These are phyloP conservation scores for Hypsibius dujardini DNA, from an alignment of 1,140 invertebrate species.

Conservation along the genomic window DNA sequence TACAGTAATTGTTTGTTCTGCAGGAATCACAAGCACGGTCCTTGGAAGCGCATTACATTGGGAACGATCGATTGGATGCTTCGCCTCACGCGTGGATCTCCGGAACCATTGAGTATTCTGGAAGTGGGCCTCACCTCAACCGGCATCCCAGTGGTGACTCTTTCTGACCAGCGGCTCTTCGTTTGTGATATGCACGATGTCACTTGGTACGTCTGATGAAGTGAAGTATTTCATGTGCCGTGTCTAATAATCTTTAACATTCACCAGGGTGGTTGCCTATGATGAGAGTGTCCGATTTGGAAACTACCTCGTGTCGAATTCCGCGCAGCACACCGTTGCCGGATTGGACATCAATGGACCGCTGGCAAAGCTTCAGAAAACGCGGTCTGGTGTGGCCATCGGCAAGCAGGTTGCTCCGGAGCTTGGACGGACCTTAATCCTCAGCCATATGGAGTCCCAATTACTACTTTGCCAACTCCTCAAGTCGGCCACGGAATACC, in stretches of 20 bases:
- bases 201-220: background rate
- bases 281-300: background rate
- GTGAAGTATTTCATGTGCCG: background rate
- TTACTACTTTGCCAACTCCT: background rate
- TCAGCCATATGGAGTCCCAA: constrained; percentile 12
- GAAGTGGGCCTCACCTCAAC: background rate
- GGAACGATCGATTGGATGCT: constrained; percentile 3
- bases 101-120: background rate
- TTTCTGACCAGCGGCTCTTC: background rate
- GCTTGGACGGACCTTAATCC: background rate
- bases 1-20: background rate
- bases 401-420: background rate
- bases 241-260: background rate
- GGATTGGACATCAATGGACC: background rate
- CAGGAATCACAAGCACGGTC: background rate
- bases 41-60: background rate
- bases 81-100: background rate
- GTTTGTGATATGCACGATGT: background rate
- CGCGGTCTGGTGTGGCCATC: background rate
- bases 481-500: constrained; percentile 8
- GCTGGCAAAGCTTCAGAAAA: background rate
- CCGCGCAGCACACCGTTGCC: background rate
- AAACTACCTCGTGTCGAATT: background rate
- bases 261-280: background rate
- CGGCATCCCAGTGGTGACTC: background rate